Evolutionary conservation across 2,113 vertebrate genomes (phyloP), one percentile per base, ranked within the genome.

Genomic region (Planiliza haematocheilus): DNA sequence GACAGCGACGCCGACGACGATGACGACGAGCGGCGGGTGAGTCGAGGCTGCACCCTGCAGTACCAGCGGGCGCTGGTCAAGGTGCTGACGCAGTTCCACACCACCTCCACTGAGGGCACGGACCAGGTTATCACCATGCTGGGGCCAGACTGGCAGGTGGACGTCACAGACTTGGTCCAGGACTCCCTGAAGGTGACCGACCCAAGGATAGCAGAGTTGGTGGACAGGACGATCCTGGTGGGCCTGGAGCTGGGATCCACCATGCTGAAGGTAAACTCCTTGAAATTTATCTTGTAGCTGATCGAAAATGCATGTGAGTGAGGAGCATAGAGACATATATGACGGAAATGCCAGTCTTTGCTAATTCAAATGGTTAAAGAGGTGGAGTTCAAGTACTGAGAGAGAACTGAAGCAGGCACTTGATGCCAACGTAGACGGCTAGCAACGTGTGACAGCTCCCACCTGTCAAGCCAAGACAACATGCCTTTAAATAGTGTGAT

Each of bases 61-160:
- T 99, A 96, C 94, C 98, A 99, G 84, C 95, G 98, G 0, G 87
- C 97, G 71, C 93, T 95, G 1, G 92, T 99, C 43, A 95, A 96
- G 86, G 97, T 99, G 67, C 95, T 99, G 88, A 99, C 98, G 65
- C 97, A 99, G 93, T 99, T 99, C 92, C 97, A 99, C 91, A 99
- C 98, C 49, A 97, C 95, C 0, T 98, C 97, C 0, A 95, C 95
- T 0, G 97, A 99, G 85, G 97, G 97, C 79, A 96, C 95, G 0
- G 93, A 94, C 86, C 98, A 99, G 83, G 96, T 98, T 78, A 97
- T 99, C 93, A 97, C 97, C 86, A 99, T 99, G 97, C 92, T 99
- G 91, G 97, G 98, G 2, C 95, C 97, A 0, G 97, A 99, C 90
- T 99, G 98, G 98, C 93, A 97, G 90, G 97, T 99, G 91, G 98